A percentile compares a stretch with the other conserved stretches of the same genome.
Conservation (phyloP, 2,113 vertebrate species). For the Chloroceryle aenea region DNA sequence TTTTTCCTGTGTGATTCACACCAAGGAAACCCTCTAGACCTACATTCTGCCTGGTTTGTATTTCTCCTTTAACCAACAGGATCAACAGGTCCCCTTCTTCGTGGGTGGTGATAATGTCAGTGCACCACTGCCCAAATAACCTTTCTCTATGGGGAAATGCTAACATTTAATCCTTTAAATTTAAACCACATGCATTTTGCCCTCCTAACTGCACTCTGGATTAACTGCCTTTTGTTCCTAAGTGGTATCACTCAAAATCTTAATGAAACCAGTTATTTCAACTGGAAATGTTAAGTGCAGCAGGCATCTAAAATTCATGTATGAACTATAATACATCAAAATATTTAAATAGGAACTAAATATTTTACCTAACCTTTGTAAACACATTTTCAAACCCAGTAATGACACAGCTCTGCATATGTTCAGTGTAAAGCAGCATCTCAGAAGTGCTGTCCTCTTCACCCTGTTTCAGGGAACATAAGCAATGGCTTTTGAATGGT, state of each 20-base stretch:
- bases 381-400: background rate
- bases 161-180: conserved; percentile 62
- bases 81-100: conserved; percentile 28
- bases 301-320: background rate
- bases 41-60: background rate
- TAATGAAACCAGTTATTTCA: conserved; percentile 32
- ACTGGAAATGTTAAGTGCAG: conserved; percentile 17
- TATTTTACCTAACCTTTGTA: conserved; percentile 3
- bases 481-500: background rate
- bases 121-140: conserved; percentile 30
- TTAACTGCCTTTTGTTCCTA: conserved; percentile 34
- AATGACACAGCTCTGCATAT: background rate
- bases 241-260: conserved; percentile 28
- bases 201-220: background rate
- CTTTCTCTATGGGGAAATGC: conserved; percentile 45
- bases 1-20: conserved; percentile 57
- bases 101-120: conserved; percentile 61
- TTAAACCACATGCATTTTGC: conserved; percentile 41
- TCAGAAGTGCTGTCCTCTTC: background rate
- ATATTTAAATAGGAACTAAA: conserved; percentile 35
- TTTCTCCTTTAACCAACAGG: conserved; percentile 11
- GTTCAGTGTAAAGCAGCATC: background rate
- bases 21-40: conserved; percentile 16
- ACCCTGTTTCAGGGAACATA: background rate
- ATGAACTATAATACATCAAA: background rate